Evolutionary conservation across 2,113 vertebrate genomes (phyloP).

Genomic region (Amphiprion percula): DNA sequence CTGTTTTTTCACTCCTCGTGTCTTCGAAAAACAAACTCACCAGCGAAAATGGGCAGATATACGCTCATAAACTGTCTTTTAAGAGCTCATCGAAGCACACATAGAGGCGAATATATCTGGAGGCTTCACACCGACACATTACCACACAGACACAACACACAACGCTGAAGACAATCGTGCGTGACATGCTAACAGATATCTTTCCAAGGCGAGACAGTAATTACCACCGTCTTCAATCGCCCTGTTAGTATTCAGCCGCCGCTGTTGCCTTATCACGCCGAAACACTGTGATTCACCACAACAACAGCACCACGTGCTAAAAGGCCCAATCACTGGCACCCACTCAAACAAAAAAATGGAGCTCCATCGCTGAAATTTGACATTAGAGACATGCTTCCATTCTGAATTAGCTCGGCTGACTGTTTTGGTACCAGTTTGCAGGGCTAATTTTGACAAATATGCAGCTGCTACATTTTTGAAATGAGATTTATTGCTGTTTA

Average conservation of each 20-base stretch:
- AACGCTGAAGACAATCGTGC: slow-evolving; percentile 16
- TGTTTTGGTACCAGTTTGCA: neutral
- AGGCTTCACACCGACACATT: neutral
- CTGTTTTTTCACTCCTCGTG: neutral
- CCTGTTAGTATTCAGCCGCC: slow-evolving; percentile 53
- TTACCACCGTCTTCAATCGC: slow-evolving; percentile 61
- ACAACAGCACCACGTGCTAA: neutral
- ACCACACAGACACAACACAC: slow-evolving; percentile 5
- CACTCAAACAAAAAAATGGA: slow-evolving; percentile 13
- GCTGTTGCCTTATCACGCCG: slow-evolving; percentile 49
- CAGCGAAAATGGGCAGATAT: no score
- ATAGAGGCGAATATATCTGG: neutral
- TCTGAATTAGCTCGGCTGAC: neutral
- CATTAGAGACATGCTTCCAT: slow-evolving; percentile 5
- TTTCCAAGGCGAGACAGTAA: slow-evolving; percentile 54
- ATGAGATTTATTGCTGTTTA: slow-evolving; percentile 20
- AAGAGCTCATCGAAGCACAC: neutral
- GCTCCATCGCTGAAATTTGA: slow-evolving; percentile 30
- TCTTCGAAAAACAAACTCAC: neutral
- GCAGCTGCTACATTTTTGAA: neutral
- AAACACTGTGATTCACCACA: slow-evolving; percentile 59
- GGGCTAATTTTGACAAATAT: slow-evolving; percentile 14
- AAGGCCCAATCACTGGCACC: slow-evolving; percentile 21
- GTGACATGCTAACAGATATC: slow-evolving; percentile 47
- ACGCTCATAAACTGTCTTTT: no score